Evolutionary conservation across 2,797 vertebrate genomes (phyloP), one percentile per base, ranked within the genome.

Genomic region (Rhynchonycteris naso): DNA sequence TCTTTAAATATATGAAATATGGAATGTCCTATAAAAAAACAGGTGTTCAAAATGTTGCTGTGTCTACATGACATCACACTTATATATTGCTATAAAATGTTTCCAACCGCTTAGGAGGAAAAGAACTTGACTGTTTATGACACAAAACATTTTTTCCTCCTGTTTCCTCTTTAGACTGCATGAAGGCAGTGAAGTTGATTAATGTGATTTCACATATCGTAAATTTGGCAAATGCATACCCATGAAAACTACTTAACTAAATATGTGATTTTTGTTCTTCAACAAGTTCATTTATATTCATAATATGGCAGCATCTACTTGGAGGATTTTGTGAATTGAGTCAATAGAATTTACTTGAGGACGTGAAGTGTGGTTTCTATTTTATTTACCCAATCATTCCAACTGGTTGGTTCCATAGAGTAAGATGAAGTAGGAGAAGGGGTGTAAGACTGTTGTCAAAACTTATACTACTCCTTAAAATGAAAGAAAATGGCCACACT

Each of bases 251-350:
- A 84, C 7, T 79, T 43, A 66, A 54, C n/a, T 68, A n/a, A 59
- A 54, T 84, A 10, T 28, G 71, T 68, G 72, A 38, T 75, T 83
- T 84, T 61, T 14, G 30, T 89, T 94, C 78, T 52, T 79, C 7
- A 12, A 26, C 54, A 52, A 94, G 30, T 68, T 90, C 89, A 94
- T 94, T 95, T 95, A 89, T 52, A 88, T 89, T 95, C 86, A 93
- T 69, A 92, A 91, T 75, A 90, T 95, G 56, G 52, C 35, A 35
- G 63, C 18, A 15, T 85, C 38, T 30, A 35, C 16, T 5, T 19
- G 63, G 56, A 71, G 54, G 47, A 59, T 81, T 89, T 65, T 63
- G 54, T 61, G 76, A 93, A 91, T 16, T 0, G 2, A 56, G 52
- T 52, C 54, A 50, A 24, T 28, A 61, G 43, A 80, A 72, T 76